Conservation (phyloP, 2,888 invertebrate species). For the Microplitis deprimator region DNA sequence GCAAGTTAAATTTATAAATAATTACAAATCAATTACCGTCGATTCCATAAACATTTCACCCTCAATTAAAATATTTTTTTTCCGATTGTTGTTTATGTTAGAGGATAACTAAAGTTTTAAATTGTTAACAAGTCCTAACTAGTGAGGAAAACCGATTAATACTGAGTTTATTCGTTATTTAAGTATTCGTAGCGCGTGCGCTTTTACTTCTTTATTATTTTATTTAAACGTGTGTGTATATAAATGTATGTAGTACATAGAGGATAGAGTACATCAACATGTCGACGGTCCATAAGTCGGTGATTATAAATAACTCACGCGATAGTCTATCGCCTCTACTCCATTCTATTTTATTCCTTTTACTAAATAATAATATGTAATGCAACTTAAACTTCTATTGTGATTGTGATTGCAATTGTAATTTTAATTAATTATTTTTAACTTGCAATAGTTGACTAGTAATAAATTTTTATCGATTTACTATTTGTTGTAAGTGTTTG, state of each 20-base stretch:
- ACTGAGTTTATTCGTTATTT: slow-evolving; percentile 48
- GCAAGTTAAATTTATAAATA: slow-evolving; percentile 7
- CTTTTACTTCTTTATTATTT: slow-evolving; percentile 22
- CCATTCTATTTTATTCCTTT: background rate
- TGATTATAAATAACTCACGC: slow-evolving; percentile 47
- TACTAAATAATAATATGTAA: background rate
- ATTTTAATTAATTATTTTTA: too few relatives aligned
- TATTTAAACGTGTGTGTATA: background rate
- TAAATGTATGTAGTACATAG: slow-evolving; percentile 7
- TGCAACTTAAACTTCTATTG: too few relatives aligned
- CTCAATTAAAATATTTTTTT: slow-evolving; percentile 11
- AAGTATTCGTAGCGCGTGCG: slow-evolving; percentile 51
- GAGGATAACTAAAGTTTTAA: too few relatives aligned
- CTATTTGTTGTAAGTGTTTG: too few relatives aligned
- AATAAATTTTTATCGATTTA: too few relatives aligned
- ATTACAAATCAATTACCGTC: background rate
- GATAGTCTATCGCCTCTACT: slow-evolving; percentile 25
- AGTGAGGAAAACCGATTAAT: slow-evolving; percentile 27
- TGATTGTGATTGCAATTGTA: too few relatives aligned
- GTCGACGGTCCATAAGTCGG: slow-evolving; percentile 27
- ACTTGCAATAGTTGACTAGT: too few relatives aligned
- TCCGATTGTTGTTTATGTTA: background rate
- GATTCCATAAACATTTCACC: too few relatives aligned
- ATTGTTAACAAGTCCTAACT: slow-evolving; percentile 12
- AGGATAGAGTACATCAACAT: slow-evolving; percentile 16